Evolutionary conservation across 2,797 vertebrate genomes (phyloP), one percentile per base, ranked within the genome.

Genomic region (Falco peregrinus): DNA sequence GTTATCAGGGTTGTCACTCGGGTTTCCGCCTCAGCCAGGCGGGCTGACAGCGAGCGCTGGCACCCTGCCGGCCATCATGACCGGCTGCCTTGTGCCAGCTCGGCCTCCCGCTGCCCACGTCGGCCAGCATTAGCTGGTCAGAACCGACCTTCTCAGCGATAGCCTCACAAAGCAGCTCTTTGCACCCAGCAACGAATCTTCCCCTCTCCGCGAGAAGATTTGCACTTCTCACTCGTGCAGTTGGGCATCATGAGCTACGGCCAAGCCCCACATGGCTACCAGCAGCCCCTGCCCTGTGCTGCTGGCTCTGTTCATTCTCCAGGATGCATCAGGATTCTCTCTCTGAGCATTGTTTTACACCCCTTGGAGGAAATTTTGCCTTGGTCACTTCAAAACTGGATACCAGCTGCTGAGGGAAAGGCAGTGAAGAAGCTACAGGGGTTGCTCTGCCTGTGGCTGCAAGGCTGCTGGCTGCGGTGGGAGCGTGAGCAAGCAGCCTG

Each of bases 21-120:
- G 65, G 82, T 75, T 96, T 96, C 94, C 95, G 87, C 73, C 82
- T 85, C 79, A 50, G 89, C 8, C 70, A 16, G 43, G 35, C 87
- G 16, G 54, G 61, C 86, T 93, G 87, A 39, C 18, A 0, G 51
- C 14, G 51, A 87, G 64, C 1, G 0, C 82, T 85, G 94, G 75
- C 13, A 0, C 16, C 0, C 16, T 64, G 87, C 77, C 0, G 0
- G 35, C 76, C 75, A 3, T 2, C 2, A 1, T 1, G 4, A 51
- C 21, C 3, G 0, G 19, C 74, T 84, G 67, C 57, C 53, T 20
- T 10, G 59, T 7, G 77, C 81, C 89, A 79, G 89, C 87, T 92
- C 70, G 59, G 47, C 50, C 68, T 90, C 16, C 19, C 12, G 22
- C 74, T 92, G 70, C 84, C 37, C 60, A 17, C 0, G 0, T 43